phyloP scores from a whole-genome alignment of 2,888 invertebrate species.

The Mythimna pallens region DNA sequence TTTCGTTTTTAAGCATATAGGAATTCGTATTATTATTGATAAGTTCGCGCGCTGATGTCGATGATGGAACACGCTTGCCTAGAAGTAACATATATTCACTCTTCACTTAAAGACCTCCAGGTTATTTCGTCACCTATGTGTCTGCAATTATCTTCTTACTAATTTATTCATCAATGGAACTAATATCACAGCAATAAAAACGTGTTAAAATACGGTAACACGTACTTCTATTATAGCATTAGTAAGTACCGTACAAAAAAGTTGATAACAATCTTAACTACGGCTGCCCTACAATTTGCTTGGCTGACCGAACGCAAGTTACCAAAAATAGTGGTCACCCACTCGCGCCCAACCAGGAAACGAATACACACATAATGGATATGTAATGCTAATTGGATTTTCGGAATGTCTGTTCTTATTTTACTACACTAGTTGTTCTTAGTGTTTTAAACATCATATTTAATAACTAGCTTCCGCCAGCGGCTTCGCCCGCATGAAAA shows the following conservation, averaged over 20 bases:
- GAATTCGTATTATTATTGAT: no score
- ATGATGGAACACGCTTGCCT: no score
- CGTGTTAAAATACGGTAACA: slow-evolving; percentile 32
- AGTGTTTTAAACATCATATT: neutral
- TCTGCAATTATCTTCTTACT: neutral
- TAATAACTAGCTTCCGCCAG: no score
- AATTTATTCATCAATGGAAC: slow-evolving; percentile 14
- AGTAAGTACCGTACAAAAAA: slow-evolving; percentile 41
- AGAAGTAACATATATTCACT: no score
- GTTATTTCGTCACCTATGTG: neutral
- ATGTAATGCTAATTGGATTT: slow-evolving; percentile 69
- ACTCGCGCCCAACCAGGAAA: slow-evolving; percentile 79
- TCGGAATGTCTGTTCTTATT: slow-evolving; percentile 44
- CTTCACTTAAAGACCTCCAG: no score
- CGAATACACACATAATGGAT: slow-evolving; percentile 57
- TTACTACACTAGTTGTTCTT: slow-evolving; percentile 10
- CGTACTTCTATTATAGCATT: slow-evolving; percentile 50
- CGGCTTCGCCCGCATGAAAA: no score
- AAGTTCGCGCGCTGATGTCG: no score
- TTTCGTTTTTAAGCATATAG: neutral
- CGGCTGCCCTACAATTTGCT: slow-evolving; percentile 70
- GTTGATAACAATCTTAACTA: slow-evolving; percentile 62
- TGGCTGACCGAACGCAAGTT: slow-evolving; percentile 74
- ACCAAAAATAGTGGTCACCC: slow-evolving; percentile 81
- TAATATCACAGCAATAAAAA: neutral